These are phyloP conservation scores for Bujurquina vittata DNA, from an alignment of 2,113 vertebrate genomes.

Conservation along the genomic window DNA sequence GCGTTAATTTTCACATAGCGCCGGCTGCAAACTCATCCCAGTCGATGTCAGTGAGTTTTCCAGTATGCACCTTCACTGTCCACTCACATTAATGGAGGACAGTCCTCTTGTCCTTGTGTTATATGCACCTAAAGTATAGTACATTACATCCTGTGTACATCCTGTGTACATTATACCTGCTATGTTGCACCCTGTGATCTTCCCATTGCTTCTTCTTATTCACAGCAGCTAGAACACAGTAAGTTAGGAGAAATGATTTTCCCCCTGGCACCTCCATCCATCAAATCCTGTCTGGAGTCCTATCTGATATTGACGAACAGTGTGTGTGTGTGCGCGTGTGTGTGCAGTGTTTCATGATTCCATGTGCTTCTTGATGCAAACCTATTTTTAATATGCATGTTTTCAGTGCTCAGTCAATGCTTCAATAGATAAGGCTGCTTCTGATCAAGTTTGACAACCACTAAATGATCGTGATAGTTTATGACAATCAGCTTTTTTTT, in stretches of 20 bases:
- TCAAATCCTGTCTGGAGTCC: conserved; percentile 42
- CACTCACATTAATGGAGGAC: neutral
- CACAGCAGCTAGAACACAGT: conserved; percentile 23
- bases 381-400: conserved; percentile 44
- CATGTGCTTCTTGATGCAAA: neutral
- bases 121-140: neutral
- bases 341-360: conserved; percentile 26
- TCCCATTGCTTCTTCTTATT: conserved; percentile 17
- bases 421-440: neutral
- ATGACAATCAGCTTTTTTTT: conserved; percentile 15
- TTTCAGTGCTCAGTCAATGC: neutral
- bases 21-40: neutral
- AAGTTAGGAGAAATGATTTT: conserved; percentile 52
- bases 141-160: neutral
- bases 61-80: neutral
- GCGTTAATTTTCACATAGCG: neutral
- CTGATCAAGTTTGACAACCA: conserved; percentile 33
- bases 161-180: too few species aligned
- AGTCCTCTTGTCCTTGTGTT: conserved; percentile 1
- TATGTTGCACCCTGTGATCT: neutral
- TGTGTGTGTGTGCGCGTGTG: neutral
- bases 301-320: conserved; percentile 55
- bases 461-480: conserved; percentile 34
- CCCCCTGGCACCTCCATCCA: conserved; percentile 58
- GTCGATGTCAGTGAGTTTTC: neutral